Evolutionary conservation across 2,113 vertebrate species (phyloP), one percentile per base, ranked within the genome.

Genomic region (Rallus limicola): DNA sequence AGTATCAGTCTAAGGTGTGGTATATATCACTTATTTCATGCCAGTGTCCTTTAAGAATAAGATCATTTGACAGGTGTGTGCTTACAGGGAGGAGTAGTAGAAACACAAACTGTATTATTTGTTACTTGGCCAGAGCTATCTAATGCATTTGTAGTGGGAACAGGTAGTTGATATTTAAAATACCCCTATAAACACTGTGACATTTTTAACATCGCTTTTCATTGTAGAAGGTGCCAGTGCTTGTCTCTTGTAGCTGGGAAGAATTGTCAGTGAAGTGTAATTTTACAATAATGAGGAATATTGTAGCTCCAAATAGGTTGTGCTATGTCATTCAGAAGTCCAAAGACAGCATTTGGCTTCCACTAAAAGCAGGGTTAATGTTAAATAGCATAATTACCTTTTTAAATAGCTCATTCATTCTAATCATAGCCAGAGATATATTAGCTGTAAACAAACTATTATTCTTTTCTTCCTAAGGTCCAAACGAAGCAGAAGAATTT

Each of bases 401-500:
- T 63, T 33, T 7, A 13, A 65, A 33, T 24, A 42, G 3, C 11
- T 42, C 29, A 34, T 55, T 88, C 0, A 9, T 71, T 92, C n/a
- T 92, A 23, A 31, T 74, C 10, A 16, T 46, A 82, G 21, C 19
- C 28, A 20, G 17, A 29, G 20, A 34, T 20, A 16, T 60, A 23
- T 67, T 28, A 85, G 7, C 44, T 82, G 26, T 77, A 52, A 88
- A 65, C 34, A 46, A 84, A 20, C 69, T 8, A 23, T 53, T 79
- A 4, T 83, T 60, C 12, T 86, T 76, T 94, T 77, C 90, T 63
- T 74, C 50, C 86, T 40, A 40, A 99, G 99, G 99, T 98, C 99
- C 99, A 2, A 98, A 95, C 8, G 99, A 99, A 97, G 99, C 99
- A 10, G 99, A 99, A 93, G 97, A 98, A 82, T 99, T 99, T 97